phyloP scores from a whole-genome alignment of 2,797 vertebrate genomes.

The Sarcophilus harrisii region DNA sequence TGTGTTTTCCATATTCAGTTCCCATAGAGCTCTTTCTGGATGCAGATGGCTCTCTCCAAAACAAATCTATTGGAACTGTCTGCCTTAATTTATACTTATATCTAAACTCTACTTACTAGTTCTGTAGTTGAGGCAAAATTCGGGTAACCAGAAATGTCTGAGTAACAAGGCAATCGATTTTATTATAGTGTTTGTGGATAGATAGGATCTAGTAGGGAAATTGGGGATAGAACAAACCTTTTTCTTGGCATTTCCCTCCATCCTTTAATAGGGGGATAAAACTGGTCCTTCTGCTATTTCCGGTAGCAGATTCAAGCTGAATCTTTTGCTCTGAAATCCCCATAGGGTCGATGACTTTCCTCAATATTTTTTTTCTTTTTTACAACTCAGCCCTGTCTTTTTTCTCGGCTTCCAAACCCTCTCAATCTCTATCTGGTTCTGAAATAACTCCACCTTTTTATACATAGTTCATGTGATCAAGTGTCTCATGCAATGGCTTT shows the following conservation, averaged over 20 bases:
- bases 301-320: neutral
- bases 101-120: neutral
- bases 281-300: neutral
- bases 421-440: neutral
- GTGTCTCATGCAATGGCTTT: neutral
- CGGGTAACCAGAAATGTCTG: neutral
- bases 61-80: neutral
- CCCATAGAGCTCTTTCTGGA: too few species aligned
- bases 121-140: neutral
- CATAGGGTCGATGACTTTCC: neutral
- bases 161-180: neutral
- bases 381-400: neutral
- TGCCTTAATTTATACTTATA: neutral
- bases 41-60: too few species aligned
- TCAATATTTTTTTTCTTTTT: neutral
- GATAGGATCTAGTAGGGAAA: neutral
- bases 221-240: neutral
- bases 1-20: too few species aligned
- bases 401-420: neutral
- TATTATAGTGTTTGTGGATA: neutral
- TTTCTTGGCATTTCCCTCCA: neutral
- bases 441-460: neutral
- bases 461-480: neutral
- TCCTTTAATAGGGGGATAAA: neutral
- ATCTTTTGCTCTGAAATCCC: neutral